phyloP scores from a whole-genome alignment of 2,888 invertebrate genomes.

The Troides helena region DNA sequence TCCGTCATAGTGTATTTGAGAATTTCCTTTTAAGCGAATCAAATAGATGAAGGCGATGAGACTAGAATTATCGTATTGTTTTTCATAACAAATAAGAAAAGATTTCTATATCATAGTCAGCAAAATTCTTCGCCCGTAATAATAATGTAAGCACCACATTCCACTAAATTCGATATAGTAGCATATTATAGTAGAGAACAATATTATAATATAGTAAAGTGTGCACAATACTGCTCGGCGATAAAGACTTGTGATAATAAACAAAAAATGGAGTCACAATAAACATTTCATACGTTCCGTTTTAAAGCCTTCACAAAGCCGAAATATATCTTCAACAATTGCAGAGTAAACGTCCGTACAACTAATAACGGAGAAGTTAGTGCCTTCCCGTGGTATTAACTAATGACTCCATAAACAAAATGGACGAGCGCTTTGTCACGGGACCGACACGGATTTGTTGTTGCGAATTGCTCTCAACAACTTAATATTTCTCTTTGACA shows the following conservation, averaged over 20 bases:
- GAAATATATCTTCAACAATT: conserved; percentile 11
- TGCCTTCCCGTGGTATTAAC: conserved; percentile 43
- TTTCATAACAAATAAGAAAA: too few relatives aligned
- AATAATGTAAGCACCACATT: too few relatives aligned
- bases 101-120: too few relatives aligned
- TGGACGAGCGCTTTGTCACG: conserved; percentile 37
- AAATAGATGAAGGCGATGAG: too few relatives aligned
- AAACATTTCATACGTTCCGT: neutral
- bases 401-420: conserved; percentile 48
- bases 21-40: too few relatives aligned
- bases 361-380: conserved; percentile 49
- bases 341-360: conserved; percentile 17
- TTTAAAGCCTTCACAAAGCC: neutral
- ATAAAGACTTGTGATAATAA: neutral
- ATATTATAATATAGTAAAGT: too few relatives aligned
- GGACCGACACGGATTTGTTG: conserved; percentile 42
- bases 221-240: neutral
- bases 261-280: neutral
- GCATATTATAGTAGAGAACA: too few relatives aligned
- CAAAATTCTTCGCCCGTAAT: too few relatives aligned
- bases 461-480: conserved; percentile 32
- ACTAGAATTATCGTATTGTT: too few relatives aligned
- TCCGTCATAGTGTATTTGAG: too few relatives aligned
- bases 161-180: too few relatives aligned
- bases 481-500: conserved; percentile 23